These are phyloP conservation scores for Lasioglossum baleicum DNA, from an alignment of 1,140 invertebrate genomes.

Conservation along the genomic window DNA sequence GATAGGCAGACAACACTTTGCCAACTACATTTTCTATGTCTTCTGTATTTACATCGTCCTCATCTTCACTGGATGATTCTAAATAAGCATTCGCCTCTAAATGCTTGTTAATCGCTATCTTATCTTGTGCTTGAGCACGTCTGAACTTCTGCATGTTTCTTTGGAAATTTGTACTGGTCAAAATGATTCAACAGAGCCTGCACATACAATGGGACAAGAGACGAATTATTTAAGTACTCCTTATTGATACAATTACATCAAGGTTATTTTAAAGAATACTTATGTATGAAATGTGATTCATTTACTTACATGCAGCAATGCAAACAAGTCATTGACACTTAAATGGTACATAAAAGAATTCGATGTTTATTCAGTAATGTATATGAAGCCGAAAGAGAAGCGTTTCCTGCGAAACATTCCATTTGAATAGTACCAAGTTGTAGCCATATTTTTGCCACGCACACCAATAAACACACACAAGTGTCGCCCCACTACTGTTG, in stretches of 20 bases:
- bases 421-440: conserved; percentile 22
- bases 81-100: conserved; percentile 77
- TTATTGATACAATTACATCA: neutral
- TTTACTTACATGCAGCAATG: neutral
- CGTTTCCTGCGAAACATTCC: neutral
- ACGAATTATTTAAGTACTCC: neutral
- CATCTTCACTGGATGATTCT: conserved; percentile 75
- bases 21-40: conserved; percentile 66
- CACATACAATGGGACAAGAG: neutral
- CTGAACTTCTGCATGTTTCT: conserved; percentile 79
- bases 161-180: neutral
- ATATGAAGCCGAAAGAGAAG: neutral
- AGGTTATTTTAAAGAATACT: neutral
- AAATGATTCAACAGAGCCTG: neutral
- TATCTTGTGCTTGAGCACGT: conserved; percentile 82
- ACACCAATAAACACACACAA: neutral
- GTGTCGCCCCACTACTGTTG: neutral
- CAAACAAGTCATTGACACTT: neutral
- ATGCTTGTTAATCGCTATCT: conserved; percentile 82
- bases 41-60: conserved; percentile 70
- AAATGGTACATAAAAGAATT: neutral
- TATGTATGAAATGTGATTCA: neutral
- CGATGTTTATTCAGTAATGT: neutral
- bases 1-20: conserved; percentile 76
- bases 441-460: neutral